These are phyloP conservation scores for Formica aserva DNA, from an alignment of 2,888 invertebrate genomes.

Conservation along the genomic window DNA sequence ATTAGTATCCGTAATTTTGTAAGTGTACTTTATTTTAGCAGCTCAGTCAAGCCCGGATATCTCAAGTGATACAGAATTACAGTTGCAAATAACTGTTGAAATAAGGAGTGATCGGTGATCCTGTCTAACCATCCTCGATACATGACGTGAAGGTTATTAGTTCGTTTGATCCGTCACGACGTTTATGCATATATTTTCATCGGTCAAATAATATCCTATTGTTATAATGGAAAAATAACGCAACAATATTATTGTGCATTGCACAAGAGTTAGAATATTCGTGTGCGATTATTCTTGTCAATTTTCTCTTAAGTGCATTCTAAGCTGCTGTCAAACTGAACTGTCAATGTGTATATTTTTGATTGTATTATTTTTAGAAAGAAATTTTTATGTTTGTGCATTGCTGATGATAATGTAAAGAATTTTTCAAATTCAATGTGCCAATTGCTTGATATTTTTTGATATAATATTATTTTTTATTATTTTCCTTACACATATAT, in stretches of 20 bases:
- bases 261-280: neutral
- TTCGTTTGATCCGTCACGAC: constrained; percentile 26
- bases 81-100: neutral
- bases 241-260: neutral
- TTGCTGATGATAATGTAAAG: neutral
- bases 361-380: neutral
- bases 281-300: neutral
- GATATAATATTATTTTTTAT: neutral
- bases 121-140: neutral
- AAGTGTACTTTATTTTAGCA: constrained; percentile 39
- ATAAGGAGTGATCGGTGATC: neutral
- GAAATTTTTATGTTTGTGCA: neutral
- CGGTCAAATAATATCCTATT: neutral
- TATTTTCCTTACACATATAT: neutral
- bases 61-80: neutral
- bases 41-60: neutral
- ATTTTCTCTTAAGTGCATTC: neutral
- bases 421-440: neutral
- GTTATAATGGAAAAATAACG: neutral
- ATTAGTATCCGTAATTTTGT: constrained; percentile 44
- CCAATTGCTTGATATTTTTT: neutral
- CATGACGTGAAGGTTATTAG: constrained; percentile 63
- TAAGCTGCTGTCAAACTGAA: neutral
- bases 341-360: neutral
- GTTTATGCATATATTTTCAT: constrained; percentile 8